These are phyloP conservation scores for Scolopax bukidnonensis DNA, from an alignment of 2,797 vertebrate genomes.

Conservation along the genomic window DNA sequence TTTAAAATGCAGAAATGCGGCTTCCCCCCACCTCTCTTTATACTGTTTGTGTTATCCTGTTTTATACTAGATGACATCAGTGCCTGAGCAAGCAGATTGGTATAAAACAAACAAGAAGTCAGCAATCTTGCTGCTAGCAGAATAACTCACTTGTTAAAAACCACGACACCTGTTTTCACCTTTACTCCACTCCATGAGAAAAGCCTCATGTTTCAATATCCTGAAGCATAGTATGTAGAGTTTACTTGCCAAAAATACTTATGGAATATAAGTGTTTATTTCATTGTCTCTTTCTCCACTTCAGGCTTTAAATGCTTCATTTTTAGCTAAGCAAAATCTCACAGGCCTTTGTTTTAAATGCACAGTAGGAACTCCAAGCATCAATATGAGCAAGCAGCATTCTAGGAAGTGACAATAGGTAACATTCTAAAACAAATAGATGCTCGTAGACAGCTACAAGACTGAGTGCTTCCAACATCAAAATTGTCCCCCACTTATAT, in stretches of 20 bases:
- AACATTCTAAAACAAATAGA: neutral
- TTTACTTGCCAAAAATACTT: neutral
- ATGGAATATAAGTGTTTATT: neutral
- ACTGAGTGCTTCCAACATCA: neutral
- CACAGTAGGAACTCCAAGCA: neutral
- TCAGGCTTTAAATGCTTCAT: neutral
- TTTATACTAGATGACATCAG: neutral
- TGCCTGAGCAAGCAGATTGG: neutral
- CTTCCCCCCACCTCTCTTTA: fast-evolving
- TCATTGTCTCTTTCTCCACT: neutral
- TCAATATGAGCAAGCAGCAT: neutral
- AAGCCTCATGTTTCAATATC: neutral
- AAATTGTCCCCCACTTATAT: neutral
- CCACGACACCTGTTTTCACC: neutral
- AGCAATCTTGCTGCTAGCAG: neutral
- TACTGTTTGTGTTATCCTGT: neutral
- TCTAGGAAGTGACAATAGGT: neutral
- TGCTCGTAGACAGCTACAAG: neutral
- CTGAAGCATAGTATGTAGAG: fast-evolving
- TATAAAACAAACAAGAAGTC: neutral
- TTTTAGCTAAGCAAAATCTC: neutral
- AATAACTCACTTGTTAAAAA: neutral
- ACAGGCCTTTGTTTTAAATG: neutral
- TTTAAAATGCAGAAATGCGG: neutral
- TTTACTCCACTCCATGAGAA: neutral